Conservation (phyloP, 1,140 invertebrate species). For the Homalodisca vitripennis region DNA sequence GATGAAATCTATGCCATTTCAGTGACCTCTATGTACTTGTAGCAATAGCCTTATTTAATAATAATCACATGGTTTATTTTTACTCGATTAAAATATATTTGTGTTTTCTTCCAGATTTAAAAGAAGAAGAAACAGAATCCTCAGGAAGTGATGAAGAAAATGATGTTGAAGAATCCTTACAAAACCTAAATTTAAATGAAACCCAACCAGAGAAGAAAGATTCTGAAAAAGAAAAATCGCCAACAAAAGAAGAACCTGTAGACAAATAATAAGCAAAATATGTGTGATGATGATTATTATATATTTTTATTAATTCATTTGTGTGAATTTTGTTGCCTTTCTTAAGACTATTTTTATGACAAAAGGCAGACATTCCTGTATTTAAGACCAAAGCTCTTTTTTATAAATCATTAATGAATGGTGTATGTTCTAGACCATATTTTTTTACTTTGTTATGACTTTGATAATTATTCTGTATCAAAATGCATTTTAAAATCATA, state of each 20-base stretch:
- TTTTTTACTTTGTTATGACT: no score
- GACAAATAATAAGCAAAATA: neutral
- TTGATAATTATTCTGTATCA: no score
- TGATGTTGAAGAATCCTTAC: neutral
- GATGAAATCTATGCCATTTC: no score
- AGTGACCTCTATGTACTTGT: no score
- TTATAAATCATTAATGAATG: no score
- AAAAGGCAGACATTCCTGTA: neutral
- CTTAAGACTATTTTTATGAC: neutral
- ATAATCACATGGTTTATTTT: no score
- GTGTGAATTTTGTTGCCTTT: neutral
- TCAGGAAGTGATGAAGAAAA: neutral
- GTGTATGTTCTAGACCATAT: no score
- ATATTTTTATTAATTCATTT: neutral
- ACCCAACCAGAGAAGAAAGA: no score
- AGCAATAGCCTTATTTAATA: no score
- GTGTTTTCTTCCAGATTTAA: neutral
- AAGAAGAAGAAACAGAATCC: neutral
- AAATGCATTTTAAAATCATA: no score
- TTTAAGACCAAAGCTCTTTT: neutral
- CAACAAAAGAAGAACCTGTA: neutral
- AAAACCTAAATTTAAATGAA: slow-evolving; percentile 10
- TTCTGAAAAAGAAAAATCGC: neutral
- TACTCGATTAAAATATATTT: no score
- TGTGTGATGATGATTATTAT: neutral